Conservation (phyloP, 1,140 invertebrate species). For the Stegodyphus dumicola region DNA sequence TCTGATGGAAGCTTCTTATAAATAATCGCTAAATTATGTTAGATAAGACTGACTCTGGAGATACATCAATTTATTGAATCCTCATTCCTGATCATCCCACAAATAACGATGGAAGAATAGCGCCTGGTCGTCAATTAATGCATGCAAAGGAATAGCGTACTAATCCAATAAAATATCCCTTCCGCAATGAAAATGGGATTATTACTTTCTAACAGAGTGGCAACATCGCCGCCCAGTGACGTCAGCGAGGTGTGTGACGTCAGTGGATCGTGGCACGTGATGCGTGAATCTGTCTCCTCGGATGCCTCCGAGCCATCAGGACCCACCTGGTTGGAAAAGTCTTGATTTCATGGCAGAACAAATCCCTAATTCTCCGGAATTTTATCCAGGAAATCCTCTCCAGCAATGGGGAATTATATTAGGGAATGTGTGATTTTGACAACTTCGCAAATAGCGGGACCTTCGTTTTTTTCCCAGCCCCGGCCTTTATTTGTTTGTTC, state of each 20-base stretch:
- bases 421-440: conserved; percentile 56
- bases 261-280: conserved; percentile 23
- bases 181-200: not conserved
- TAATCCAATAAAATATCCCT: not conserved
- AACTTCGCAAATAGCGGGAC: conserved; percentile 41
- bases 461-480: not conserved
- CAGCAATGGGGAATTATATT: conserved; percentile 37
- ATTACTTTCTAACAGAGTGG: conserved; percentile 25
- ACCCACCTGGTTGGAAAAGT: conserved; percentile 57
- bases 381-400: conserved; percentile 56
- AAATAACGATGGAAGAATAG: no score
- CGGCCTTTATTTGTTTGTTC: conserved; percentile 21
- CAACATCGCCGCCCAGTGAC: conserved; percentile 20
- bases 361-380: conserved; percentile 60
- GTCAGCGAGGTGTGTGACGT: conserved; percentile 44
- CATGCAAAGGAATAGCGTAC: no score
- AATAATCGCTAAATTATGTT: no score
- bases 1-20: no score
- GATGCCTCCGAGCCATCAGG: conserved; percentile 53
- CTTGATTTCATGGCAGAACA: conserved; percentile 59
- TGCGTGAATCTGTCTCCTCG: conserved; percentile 58
- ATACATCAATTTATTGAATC: no score
- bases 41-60: no score
- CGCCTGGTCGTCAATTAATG: no score
- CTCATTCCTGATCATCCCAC: no score